phyloP scores from a whole-genome alignment of 64 coral and sea anemone species.

The Acropora tenuis region DNA sequence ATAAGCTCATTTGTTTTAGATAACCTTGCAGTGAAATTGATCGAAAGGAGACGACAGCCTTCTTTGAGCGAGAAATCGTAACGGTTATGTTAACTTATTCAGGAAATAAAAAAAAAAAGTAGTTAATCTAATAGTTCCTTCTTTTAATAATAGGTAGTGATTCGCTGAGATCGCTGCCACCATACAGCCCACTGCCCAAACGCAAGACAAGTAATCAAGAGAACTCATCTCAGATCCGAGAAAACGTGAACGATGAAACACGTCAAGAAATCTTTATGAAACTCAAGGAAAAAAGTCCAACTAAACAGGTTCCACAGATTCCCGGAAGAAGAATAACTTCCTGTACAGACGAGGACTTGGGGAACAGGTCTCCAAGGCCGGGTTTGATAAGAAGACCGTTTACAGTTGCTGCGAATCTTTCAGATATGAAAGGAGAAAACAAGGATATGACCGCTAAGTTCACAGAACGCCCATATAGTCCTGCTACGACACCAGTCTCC shows the following conservation, averaged over 20 bases:
- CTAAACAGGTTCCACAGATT: neutral
- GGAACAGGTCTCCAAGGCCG: neutral
- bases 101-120: no score
- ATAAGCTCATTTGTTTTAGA: no score
- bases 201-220: neutral
- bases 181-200: neutral
- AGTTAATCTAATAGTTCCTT: neutral
- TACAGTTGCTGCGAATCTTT: neutral
- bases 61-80: no score
- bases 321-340: neutral
- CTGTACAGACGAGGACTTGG: neutral
- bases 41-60: no score
- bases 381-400: conserved; percentile 24
- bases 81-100: no score
- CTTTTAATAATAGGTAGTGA: neutral
- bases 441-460: neutral
- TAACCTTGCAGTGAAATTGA: no score
- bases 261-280: neutral
- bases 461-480: neutral
- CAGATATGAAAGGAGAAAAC: neutral
- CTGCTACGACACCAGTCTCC: neutral
- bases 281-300: conserved; percentile 11
- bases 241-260: conserved; percentile 1
- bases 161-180: neutral
- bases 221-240: neutral